Percentiles rank a stretch among this genome's conserved stretches.
Conservation (phyloP, 2,888 invertebrate genomes). For the Helleia helle region DNA sequence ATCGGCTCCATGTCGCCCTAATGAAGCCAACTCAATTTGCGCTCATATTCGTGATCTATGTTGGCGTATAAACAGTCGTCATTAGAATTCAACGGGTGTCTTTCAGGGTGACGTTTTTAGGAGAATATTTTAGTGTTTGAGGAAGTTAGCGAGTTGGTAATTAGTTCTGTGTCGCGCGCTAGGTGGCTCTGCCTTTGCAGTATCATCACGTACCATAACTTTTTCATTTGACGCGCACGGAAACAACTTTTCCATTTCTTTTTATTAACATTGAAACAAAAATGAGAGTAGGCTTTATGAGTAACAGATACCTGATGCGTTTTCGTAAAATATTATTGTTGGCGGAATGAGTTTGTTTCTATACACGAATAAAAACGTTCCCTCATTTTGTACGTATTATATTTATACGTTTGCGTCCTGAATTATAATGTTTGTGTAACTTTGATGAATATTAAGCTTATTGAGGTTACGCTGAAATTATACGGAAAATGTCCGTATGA, state of each 20-base stretch:
- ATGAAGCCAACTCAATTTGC: conserved; percentile 7
- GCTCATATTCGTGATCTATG: conserved; percentile 11
- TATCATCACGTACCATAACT: conserved; percentile 71
- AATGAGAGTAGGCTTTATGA: conserved; percentile 65
- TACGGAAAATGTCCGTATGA: too few relatives aligned
- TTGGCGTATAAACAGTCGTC: conserved; percentile 27
- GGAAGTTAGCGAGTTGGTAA: conserved; percentile 67
- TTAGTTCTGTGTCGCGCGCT: conserved; percentile 56
- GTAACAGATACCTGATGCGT: conserved; percentile 52
- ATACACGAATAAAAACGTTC: conserved; percentile 12
- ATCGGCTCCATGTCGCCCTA: background rate
- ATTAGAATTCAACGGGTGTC: conserved; percentile 54
- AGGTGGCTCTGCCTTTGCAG: conserved; percentile 61
- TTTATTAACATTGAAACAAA: conserved; percentile 71
- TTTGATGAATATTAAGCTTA: too few relatives aligned
- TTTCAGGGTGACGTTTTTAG: conserved; percentile 64
- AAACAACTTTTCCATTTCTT: conserved; percentile 68
- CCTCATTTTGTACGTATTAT: background rate
- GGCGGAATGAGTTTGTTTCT: conserved; percentile 15
- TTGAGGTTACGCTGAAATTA: too few relatives aligned
- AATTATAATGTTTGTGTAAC: too few relatives aligned
- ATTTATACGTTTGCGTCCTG: background rate
- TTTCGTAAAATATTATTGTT: conserved; percentile 30
- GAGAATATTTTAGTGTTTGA: conserved; percentile 69
- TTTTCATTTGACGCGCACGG: conserved; percentile 70